These are phyloP conservation scores for Panthera leo DNA, from an alignment of 2,113 vertebrate species.

Conservation along the genomic window DNA sequence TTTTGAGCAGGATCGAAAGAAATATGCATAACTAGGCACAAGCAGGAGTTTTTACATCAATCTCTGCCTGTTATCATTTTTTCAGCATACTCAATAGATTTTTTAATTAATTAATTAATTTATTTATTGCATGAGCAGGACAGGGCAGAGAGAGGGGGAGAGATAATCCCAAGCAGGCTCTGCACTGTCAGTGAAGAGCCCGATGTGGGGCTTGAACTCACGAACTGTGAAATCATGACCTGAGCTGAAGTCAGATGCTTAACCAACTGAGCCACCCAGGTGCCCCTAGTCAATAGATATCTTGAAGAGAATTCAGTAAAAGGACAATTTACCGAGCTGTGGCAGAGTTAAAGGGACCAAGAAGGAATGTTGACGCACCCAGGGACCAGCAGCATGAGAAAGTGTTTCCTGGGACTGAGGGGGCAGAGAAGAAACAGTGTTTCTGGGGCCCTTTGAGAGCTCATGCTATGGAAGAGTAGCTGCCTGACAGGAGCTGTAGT, in stretches of 20 bases:
- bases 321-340: not conserved
- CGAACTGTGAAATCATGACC: no score
- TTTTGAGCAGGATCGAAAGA: slow-evolving; percentile 14
- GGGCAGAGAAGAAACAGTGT: not conserved
- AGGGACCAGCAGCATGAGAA: not conserved
- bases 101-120: no score
- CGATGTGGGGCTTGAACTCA: no score
- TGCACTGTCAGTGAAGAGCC: no score
- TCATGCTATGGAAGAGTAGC: not conserved
- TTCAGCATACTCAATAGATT: not conserved
- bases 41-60: not conserved
- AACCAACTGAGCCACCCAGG: no score
- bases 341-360: not conserved
- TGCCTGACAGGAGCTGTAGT: not conserved
- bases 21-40: not conserved
- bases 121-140: no score
- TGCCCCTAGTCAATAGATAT: not conserved
- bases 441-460: not conserved
- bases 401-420: not conserved
- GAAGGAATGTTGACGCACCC: not conserved
- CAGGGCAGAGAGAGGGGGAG: no score
- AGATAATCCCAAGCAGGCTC: no score
- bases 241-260: no score
- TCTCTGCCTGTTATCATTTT: not conserved
- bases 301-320: not conserved